A percentile compares a stretch with the other conserved stretches of the same genome.
phyloP scores from a whole-genome alignment of 2,113 vertebrate genomes.

The Tretioscincus oriximinensis region DNA sequence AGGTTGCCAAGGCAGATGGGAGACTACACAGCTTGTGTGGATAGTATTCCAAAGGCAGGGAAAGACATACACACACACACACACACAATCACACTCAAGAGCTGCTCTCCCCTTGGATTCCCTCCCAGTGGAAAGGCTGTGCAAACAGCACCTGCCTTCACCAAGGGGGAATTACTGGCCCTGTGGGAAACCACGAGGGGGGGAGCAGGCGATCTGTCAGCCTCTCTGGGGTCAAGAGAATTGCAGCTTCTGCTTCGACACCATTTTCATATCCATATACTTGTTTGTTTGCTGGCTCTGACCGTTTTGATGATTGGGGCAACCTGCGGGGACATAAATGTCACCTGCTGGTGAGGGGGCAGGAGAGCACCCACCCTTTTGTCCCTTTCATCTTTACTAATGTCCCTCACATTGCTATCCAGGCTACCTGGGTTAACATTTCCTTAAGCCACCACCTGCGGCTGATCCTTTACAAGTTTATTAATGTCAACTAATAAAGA shows the following conservation, averaged over 20 bases:
- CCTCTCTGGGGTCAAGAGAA: neutral
- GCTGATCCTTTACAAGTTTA: conserved; percentile 66
- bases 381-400: conserved; percentile 23
- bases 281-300: no score
- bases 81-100: neutral
- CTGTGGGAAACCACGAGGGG: neutral
- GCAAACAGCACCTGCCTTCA: conserved; percentile 44
- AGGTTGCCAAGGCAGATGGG: conserved; percentile 55
- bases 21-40: conserved; percentile 15
- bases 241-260: neutral
- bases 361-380: conserved; percentile 1
- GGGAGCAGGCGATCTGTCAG: neutral
- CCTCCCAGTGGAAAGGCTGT: neutral
- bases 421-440: conserved; percentile 59
- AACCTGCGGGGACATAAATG: rapidly evolving
- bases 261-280: rapidly evolving
- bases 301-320: rapidly evolving
- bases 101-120: no score
- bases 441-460: conserved; percentile 49
- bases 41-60: neutral
- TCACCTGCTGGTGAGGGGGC: neutral
- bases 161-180: neutral
- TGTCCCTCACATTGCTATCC: conserved; percentile 38
- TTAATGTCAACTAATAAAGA: conserved; percentile 75
- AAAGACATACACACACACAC: neutral